phyloP scores from a whole-genome alignment of 2,113 vertebrate species.

The Uria lomvia region DNA sequence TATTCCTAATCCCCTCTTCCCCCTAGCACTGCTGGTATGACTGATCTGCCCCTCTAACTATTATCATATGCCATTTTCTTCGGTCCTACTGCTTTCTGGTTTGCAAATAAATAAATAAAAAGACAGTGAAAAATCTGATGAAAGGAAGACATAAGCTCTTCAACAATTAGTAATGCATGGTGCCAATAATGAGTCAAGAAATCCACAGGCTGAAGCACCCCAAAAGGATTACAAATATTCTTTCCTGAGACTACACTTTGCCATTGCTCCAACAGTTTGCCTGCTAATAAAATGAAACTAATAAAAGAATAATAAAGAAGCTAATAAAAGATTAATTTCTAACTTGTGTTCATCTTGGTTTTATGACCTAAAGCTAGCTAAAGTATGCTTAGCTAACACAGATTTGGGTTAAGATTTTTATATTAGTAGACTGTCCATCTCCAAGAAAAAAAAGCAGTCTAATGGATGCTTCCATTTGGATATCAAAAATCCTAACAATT shows the following conservation, averaged over 20 bases:
- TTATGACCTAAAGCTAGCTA: background rate
- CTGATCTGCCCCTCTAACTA: background rate
- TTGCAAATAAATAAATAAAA: background rate
- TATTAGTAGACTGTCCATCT: background rate
- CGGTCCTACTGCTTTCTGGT: background rate
- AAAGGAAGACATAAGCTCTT: background rate
- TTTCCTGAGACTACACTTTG: constrained; percentile 7
- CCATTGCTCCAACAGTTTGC: background rate
- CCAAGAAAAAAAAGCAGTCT: background rate
- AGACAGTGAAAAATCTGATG: background rate
- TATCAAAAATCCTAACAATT: constrained; percentile 24
- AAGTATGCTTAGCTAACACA: background rate
- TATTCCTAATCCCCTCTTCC: background rate
- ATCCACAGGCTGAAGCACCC: background rate
- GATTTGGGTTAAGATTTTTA: background rate
- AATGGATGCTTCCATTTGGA: background rate
- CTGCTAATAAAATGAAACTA: constrained; percentile 32
- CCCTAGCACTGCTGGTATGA: background rate
- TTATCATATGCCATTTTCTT: background rate
- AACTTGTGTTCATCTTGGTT: background rate
- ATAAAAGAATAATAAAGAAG: constrained; percentile 5
- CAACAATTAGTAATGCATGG: background rate
- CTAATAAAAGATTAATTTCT: constrained; percentile 24
- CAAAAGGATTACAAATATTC: background rate
- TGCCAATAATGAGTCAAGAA: background rate